A percentile compares a stretch with the other conserved stretches of the same genome.
Evolutionary conservation across 2,797 vertebrate species (phyloP).

Genomic region (Malurus splendens): DNA sequence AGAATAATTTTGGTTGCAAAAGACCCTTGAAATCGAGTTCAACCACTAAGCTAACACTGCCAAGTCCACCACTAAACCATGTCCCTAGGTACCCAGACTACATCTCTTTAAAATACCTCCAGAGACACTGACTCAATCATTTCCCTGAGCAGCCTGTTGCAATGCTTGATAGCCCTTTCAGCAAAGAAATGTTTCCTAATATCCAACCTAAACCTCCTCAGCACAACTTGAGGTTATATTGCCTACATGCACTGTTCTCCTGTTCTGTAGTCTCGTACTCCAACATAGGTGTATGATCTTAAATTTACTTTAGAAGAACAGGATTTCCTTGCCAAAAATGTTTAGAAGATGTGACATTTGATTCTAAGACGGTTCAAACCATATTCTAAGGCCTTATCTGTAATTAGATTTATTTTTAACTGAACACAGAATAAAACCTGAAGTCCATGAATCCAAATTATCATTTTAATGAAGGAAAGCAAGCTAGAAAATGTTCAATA

Average conservation of each 20-base stretch:
- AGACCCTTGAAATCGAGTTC: background rate
- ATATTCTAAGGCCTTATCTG: background rate
- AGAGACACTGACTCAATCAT: background rate
- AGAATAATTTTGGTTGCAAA: background rate
- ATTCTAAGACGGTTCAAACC: background rate
- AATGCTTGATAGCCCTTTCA: background rate
- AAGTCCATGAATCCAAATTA: background rate
- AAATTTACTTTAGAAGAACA: background rate
- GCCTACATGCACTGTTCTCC: background rate
- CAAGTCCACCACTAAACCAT: background rate
- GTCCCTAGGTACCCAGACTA: background rate
- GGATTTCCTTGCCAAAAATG: background rate
- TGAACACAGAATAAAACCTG: background rate
- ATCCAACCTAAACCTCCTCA: background rate
- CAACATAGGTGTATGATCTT: background rate
- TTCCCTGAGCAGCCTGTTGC: background rate
- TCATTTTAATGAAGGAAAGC: background rate
- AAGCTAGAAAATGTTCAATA: background rate
- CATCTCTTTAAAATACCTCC: background rate
- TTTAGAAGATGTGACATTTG: background rate
- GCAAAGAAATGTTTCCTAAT: background rate
- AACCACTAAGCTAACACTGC: background rate
- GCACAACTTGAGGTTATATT: fast-evolving
- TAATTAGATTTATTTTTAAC: background rate
- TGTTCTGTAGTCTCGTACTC: background rate